Evolutionary conservation across 37 sponge, comb jelly and placozoan genomes (phyloP).

Genomic region (Aplysina aerophoba): DNA sequence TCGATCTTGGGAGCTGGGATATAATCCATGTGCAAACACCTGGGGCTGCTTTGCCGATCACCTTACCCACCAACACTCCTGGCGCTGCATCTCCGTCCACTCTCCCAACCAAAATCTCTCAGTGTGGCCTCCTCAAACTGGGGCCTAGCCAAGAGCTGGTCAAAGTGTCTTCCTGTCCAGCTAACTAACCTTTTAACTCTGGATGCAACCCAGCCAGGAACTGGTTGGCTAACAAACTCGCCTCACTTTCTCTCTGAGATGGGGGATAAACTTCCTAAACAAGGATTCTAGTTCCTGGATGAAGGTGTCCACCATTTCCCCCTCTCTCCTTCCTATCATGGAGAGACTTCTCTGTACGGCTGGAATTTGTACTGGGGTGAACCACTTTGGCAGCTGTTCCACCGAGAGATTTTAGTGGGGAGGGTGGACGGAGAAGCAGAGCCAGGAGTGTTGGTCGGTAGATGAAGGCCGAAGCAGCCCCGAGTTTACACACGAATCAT

Average conservation of each 20-base stretch:
- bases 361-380: not conserved
- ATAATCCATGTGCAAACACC: too few relatives aligned
- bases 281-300: not conserved
- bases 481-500: too few relatives aligned
- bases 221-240: conserved; percentile 46
- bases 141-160: conserved; percentile 1
- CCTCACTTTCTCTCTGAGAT: not conserved
- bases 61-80: too few relatives aligned
- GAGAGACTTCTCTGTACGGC: not conserved
- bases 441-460: too few relatives aligned
- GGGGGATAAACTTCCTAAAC: not conserved
- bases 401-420: too few relatives aligned
- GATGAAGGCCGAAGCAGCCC: too few relatives aligned
- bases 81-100: too few relatives aligned
- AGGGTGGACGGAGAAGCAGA: too few relatives aligned
- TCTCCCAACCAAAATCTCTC: not conserved
- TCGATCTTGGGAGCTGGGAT: not conserved
- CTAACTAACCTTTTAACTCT: conserved; percentile 25
- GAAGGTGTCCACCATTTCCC: not conserved
- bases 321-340: not conserved
- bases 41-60: too few relatives aligned
- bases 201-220: conserved; percentile 52
- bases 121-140: conserved; percentile 25
- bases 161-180: conserved; percentile 8
- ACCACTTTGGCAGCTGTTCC: not conserved